Percentiles rank a stretch among this genome's conserved stretches.
Evolutionary conservation across 2,888 invertebrate species (phyloP).

Genomic region (Lasioglossum vierecki): DNA sequence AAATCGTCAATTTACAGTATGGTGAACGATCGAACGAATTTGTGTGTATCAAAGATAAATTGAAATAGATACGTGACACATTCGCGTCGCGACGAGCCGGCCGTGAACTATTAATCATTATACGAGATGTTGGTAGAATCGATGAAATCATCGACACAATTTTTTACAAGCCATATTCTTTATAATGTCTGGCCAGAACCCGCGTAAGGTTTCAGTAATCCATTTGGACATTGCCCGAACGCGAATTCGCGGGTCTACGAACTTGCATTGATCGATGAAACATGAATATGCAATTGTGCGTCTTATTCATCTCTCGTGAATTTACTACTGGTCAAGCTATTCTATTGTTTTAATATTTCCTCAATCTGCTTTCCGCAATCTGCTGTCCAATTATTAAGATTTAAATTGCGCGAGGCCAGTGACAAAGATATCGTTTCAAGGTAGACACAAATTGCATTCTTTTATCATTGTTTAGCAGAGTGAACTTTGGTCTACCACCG

Average conservation of each 20-base stretch:
- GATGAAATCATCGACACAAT: conserved; percentile 41
- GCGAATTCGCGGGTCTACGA: neutral
- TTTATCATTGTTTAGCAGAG: neutral
- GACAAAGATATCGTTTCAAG: neutral
- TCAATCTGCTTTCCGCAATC: too few species aligned
- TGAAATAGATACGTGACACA: neutral
- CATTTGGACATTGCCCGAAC: neutral
- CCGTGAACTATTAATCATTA: conserved; percentile 5
- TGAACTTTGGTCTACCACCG: neutral
- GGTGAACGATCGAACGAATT: neutral
- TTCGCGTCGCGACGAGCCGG: neutral
- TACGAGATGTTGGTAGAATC: neutral
- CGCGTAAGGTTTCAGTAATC: neutral
- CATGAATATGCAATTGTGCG: neutral
- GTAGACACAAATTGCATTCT: neutral
- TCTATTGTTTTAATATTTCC: neutral
- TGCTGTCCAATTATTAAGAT: neutral
- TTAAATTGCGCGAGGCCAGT: neutral
- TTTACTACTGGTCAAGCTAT: neutral
- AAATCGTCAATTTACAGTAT: neutral
- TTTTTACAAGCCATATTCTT: conserved; percentile 1
- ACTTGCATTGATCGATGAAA: neutral
- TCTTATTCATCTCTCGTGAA: neutral
- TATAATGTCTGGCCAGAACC: neutral
- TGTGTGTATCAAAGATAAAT: neutral